A percentile compares a stretch with the other conserved stretches of the same genome.
Evolutionary conservation across 2,797 vertebrate genomes (phyloP).

Genomic region (Phyllotis vaccarum): DNA sequence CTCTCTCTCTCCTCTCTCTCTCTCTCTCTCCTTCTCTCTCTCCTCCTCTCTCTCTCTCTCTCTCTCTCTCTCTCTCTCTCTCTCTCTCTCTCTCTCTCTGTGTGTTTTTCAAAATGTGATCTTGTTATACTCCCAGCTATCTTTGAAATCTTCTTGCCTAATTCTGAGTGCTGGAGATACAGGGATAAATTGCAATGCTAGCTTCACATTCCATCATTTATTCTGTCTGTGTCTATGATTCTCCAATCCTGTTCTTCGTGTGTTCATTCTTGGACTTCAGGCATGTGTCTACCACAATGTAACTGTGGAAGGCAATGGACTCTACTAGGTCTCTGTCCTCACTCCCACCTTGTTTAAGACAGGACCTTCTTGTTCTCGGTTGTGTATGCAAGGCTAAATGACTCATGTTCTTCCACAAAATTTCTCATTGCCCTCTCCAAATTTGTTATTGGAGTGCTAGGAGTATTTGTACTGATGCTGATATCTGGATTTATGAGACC

Average conservation of each 20-base stretch:
- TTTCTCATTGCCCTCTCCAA: not conserved
- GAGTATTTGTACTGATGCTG: not conserved
- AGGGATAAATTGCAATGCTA: not conserved
- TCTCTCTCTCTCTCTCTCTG: not conserved
- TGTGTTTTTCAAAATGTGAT: not conserved
- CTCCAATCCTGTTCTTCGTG: not conserved
- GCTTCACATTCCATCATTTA: not conserved
- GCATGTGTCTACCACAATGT: not conserved
- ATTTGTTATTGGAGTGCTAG: not conserved
- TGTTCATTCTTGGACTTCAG: not conserved
- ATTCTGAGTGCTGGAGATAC: not conserved
- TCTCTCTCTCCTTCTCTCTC: accelerated
- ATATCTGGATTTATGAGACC: not conserved
- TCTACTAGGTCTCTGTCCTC: not conserved
- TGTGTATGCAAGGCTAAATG: not conserved
- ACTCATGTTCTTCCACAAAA: not conserved
- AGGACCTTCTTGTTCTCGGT: not conserved
- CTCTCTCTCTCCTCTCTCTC: too few relatives aligned
- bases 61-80: too few relatives aligned
- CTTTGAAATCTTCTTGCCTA: not conserved
- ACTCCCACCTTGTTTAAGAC: not conserved
- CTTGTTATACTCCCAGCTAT: not conserved
- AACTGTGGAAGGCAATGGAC: not conserved
- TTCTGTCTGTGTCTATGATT: not conserved
- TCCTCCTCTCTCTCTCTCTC: too few relatives aligned